These are phyloP conservation scores for Cyphomyrus discorhynchus DNA, from an alignment of 2,113 vertebrate genomes.

Conservation along the genomic window DNA sequence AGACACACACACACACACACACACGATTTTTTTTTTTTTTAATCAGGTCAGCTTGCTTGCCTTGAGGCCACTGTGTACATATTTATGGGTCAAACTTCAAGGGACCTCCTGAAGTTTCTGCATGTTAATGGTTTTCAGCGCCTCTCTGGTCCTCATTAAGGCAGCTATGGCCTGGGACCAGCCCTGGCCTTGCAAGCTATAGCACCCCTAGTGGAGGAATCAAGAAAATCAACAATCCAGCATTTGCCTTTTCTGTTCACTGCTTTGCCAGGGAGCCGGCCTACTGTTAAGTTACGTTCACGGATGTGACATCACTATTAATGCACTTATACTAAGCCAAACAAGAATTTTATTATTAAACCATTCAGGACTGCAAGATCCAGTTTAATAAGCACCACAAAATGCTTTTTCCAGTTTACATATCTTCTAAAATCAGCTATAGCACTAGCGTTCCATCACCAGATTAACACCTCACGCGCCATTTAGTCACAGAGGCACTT, in stretches of 20 bases:
- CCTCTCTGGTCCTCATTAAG: slow-evolving; percentile 52
- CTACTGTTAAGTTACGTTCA: background rate
- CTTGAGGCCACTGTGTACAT: slow-evolving; percentile 44
- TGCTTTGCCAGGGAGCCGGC: background rate
- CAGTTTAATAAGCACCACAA: background rate
- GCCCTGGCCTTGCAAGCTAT: slow-evolving; percentile 10
- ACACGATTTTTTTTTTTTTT: background rate
- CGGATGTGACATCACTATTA: background rate
- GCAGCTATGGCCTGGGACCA: background rate
- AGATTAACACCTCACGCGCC: background rate
- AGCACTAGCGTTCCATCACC: background rate
- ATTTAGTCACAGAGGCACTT: background rate
- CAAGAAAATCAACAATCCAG: slow-evolving; percentile 18
- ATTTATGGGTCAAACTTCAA: slow-evolving; percentile 59
- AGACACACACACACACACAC: background rate
- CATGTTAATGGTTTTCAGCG: slow-evolving; percentile 48
- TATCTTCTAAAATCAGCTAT: background rate
- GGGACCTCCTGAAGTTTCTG: slow-evolving; percentile 31
- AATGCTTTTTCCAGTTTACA: background rate
- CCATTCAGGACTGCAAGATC: background rate
- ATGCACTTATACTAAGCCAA: background rate
- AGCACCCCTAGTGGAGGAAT: background rate
- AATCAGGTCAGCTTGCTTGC: slow-evolving; percentile 31
- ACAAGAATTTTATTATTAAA: slow-evolving; percentile 1
- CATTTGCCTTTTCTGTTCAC: background rate